Evolutionary conservation across 2,888 invertebrate genomes (phyloP).

Genomic region (Ditula angustiorana): DNA sequence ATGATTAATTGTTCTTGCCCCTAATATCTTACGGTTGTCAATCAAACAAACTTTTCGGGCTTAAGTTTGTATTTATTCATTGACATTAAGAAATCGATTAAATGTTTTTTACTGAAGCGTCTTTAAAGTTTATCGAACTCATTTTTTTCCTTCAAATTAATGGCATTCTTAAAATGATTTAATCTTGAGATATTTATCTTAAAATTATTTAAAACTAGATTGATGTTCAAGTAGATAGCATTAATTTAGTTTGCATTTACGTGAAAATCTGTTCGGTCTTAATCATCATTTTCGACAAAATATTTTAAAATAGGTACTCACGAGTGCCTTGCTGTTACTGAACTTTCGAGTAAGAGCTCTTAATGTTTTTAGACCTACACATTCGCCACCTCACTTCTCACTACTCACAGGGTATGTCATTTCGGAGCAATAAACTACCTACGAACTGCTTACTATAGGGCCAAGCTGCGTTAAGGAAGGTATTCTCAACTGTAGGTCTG

Average conservation of each 20-base stretch:
- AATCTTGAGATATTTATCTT: conserved; percentile 17
- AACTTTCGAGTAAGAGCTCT: neutral
- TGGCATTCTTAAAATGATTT: conserved; percentile 21
- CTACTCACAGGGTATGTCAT: conserved; percentile 4
- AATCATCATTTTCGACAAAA: too few relatives aligned
- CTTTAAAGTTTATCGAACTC: conserved; percentile 25
- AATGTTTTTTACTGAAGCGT: neutral
- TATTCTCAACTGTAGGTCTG: conserved; percentile 15
- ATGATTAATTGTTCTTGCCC: neutral
- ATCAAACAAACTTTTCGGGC: neutral
- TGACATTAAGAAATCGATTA: conserved; percentile 24
- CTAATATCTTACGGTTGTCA: conserved; percentile 12
- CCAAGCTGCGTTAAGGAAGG: conserved; percentile 10
- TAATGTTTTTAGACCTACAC: conserved; percentile 6
- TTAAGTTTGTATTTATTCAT: conserved; percentile 15
- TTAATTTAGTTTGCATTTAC: conserved; percentile 2
- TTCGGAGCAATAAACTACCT: conserved; percentile 19
- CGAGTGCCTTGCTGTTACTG: neutral
- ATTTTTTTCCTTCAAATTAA: conserved; percentile 21
- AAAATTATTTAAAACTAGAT: conserved; percentile 4
- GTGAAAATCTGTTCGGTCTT: neutral
- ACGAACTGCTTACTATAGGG: conserved; percentile 23
- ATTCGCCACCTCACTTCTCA: conserved; percentile 6
- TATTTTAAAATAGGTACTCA: conserved; percentile 9
- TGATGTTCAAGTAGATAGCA: conserved; percentile 1